Conservation (phyloP, 2,888 invertebrate genomes). For the Habroteleia sp. region DNA sequence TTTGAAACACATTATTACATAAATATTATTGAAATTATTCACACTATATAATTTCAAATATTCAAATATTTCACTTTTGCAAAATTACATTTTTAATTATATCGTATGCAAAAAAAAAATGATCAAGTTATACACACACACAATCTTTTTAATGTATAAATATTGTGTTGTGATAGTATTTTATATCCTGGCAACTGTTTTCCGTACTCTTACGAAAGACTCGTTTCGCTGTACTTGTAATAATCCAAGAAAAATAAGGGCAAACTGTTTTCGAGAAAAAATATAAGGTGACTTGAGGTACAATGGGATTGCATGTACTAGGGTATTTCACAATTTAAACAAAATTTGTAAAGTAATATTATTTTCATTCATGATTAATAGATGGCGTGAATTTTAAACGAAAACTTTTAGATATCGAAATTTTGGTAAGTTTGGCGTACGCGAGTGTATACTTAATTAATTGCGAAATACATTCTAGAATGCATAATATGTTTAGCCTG, state of each 20-base stretch:
- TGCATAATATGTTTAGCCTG: background rate
- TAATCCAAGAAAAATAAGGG: conserved; percentile 36
- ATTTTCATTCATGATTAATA: conserved; percentile 19
- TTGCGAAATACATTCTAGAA: background rate
- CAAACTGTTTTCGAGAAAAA: conserved; percentile 18
- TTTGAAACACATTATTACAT: too few relatives aligned
- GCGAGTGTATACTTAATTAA: too few relatives aligned
- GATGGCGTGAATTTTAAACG: background rate
- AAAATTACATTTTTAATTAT: too few relatives aligned
- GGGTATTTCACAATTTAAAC: conserved; percentile 5
- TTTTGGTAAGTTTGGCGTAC: too few relatives aligned
- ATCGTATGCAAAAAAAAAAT: too few relatives aligned
- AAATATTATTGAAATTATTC: too few relatives aligned
- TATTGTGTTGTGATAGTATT: conserved; percentile 31
- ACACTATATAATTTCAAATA: too few relatives aligned
- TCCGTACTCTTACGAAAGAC: conserved; percentile 7
- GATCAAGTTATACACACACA: too few relatives aligned
- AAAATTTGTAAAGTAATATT: conserved; percentile 27
- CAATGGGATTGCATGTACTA: conserved; percentile 4
- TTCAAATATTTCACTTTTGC: too few relatives aligned
- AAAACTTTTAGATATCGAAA: background rate
- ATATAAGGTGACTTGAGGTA: conserved; percentile 13
- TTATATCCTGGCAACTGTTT: conserved; percentile 19
- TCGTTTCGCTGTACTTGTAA: conserved; percentile 30
- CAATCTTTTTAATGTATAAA: conserved; percentile 2